Base-by-base conservation (phyloP, 1,140 invertebrate species). In the Hylaeus anthracinus region DNA sequence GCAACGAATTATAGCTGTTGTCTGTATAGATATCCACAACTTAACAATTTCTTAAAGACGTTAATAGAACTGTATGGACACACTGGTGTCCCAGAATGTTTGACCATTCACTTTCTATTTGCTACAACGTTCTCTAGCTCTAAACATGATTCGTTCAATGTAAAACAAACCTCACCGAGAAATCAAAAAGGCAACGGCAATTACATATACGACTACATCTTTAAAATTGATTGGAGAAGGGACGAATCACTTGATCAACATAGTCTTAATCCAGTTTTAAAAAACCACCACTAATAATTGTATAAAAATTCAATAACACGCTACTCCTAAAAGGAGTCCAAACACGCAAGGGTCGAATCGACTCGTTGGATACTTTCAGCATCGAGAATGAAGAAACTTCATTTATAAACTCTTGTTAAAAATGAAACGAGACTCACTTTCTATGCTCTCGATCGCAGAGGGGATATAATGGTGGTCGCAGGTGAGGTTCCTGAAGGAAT, bases 381-480 rank as follows among this genome's bases (percentile, higher is more conserved):
- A 26, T 26, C 26, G 26, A 9, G 14, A 56, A 56, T 0, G n/a
- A 56, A 12, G 45, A 61, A 61, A 61, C 5, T 10, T 8, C 3
- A 45, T 0, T 51, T 0, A 12, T 26, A 48, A 63, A 63, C 9
- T n/a, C 3, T 8, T 60, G 1, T 61, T 26, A n/a, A 43, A 45
- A 48, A 14, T 2, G 1, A 12, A 43, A 9, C 1, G 26, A 12
- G 1, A 92, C 91, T 93, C 80, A 93, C 92, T 92, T 83, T 91
- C 89, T 72, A 93, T 83, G 26, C 90, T 84, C 58, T 93, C 88
- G 10, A 88, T 80, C 12, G 90, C 85, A 6, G 85, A 86, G 0
- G 92, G 92, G 58, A 92, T 82, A 39, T 87, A 88, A 15, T 83
- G 72, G 12, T 83, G 63, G 9, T 90, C 72, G 61, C 92, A 93